A percentile compares a stretch with the other conserved stretches of the same genome.
Conservation (phyloP, 2,797 vertebrate species). For the Anguilla pacifica region DNA sequence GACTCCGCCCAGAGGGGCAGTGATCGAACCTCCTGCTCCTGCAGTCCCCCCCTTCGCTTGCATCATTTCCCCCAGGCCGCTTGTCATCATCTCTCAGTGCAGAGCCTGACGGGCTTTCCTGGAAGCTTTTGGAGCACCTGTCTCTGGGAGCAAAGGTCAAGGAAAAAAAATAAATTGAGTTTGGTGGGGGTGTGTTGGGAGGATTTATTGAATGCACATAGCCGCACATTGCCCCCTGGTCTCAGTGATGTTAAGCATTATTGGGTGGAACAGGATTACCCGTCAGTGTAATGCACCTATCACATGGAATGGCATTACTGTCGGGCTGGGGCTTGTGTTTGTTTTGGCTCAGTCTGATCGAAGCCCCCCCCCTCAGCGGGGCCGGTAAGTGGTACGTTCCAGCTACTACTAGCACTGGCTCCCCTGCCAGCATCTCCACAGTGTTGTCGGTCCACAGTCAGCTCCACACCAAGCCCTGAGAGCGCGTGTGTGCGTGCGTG, state of each 20-base stretch:
- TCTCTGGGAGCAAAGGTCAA: slow-evolving; percentile 26
- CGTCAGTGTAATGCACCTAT: background rate
- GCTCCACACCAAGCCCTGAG: slow-evolving; percentile 47
- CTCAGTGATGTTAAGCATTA: background rate
- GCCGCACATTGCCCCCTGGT: background rate
- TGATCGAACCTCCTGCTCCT: background rate
- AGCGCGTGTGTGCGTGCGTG: slow-evolving; percentile 23
- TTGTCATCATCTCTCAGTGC: background rate
- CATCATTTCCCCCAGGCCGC: background rate
- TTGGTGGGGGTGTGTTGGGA: background rate
- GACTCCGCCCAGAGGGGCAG: too few relatives aligned
- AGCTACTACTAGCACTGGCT: slow-evolving; percentile 63
- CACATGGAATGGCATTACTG: slow-evolving; percentile 7
- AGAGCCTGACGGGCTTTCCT: slow-evolving; percentile 7
- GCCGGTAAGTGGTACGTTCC: slow-evolving; percentile 76
- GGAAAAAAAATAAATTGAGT: background rate
- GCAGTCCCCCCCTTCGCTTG: background rate
- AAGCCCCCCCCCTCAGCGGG: slow-evolving; percentile 63
- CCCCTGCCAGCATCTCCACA: slow-evolving; percentile 69
- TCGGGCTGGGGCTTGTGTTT: slow-evolving; percentile 12
- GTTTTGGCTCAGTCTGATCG: slow-evolving; percentile 41
- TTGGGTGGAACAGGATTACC: slow-evolving; percentile 11
- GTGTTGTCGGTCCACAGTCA: slow-evolving; percentile 63
- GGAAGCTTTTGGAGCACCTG: background rate
- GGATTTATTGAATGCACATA: background rate